These are phyloP conservation scores for Sus cebifrons DNA, from an alignment of 2,797 vertebrate species.

Conservation along the genomic window DNA sequence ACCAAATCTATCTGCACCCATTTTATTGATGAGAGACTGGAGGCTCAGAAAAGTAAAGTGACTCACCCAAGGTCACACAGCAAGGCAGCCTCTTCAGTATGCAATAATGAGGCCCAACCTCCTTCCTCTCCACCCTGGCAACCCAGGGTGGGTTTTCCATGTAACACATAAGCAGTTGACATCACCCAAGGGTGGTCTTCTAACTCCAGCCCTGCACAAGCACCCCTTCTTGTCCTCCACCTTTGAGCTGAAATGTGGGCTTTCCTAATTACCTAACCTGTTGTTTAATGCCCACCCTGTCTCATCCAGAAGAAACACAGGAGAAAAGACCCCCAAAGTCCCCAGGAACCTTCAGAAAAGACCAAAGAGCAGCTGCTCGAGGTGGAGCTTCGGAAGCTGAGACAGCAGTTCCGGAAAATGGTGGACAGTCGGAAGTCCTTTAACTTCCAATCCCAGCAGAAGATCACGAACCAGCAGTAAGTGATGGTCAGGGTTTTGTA, in stretches of 20 bases:
- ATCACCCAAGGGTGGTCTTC: neutral
- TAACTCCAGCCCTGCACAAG: neutral
- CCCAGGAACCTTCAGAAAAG: neutral
- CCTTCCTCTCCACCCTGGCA: neutral
- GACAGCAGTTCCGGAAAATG: constrained; percentile 86
- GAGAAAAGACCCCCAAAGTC: fast-evolving
- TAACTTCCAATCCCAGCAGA: constrained; percentile 49
- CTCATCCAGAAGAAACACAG: constrained; percentile 39
- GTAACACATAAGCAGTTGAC: neutral
- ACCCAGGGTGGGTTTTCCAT: neutral
- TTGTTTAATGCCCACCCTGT: neutral
- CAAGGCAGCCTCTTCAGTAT: neutral
- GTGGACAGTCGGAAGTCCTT: constrained; percentile 80
- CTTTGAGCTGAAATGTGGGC: neutral
- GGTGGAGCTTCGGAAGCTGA: constrained; percentile 80
- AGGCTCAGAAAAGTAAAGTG: neutral
- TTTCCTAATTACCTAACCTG: neutral
- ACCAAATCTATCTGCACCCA: neutral
- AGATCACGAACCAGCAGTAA: constrained; percentile 86
- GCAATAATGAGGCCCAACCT: neutral
- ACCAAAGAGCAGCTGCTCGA: constrained; percentile 65
- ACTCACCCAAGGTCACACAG: neutral
- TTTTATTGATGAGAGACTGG: neutral
- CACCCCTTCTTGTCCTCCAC: no score
- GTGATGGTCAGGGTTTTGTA: constrained; percentile 24